Conservation (phyloP, 2,113 vertebrate genomes). For the Stictonetta naevosa region DNA sequence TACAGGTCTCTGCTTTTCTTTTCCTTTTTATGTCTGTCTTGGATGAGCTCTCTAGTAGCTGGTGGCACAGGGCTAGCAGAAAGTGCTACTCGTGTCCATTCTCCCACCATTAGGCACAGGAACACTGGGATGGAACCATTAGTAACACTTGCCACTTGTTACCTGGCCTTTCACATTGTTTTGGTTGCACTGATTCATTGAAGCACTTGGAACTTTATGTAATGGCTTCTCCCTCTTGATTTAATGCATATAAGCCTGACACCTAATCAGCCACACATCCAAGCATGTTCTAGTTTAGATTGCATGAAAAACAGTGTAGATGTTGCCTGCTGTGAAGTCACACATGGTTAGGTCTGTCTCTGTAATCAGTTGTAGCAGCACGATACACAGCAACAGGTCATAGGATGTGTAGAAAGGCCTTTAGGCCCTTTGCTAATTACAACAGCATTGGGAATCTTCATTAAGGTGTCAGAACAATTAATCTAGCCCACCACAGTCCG, state of each 20-base stretch:
- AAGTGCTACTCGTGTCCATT: neutral
- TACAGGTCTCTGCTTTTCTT: neutral
- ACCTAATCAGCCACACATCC: neutral
- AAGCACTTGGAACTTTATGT: neutral
- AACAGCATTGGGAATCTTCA: neutral
- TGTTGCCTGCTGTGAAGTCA: neutral
- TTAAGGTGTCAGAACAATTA: neutral
- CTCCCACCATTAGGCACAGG: fast-evolving
- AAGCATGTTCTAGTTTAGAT: neutral
- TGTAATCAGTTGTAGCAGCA: neutral
- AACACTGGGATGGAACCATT: neutral
- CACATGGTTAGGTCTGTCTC: neutral
- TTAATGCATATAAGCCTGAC: neutral
- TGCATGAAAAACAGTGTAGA: neutral
- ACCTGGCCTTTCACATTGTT: fast-evolving
- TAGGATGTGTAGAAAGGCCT: neutral
- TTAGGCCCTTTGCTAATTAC: neutral
- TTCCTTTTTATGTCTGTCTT: neutral
- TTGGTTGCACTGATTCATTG: neutral
- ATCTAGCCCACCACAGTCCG: fast-evolving
- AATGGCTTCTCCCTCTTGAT: neutral
- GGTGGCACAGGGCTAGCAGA: neutral
- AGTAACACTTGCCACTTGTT: fast-evolving
- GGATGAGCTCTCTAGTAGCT: neutral
- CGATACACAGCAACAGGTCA: neutral